Base-by-base conservation (phyloP, 53 echinoderm and acorn worm genomes). In the Zoroaster sp. region DNA sequence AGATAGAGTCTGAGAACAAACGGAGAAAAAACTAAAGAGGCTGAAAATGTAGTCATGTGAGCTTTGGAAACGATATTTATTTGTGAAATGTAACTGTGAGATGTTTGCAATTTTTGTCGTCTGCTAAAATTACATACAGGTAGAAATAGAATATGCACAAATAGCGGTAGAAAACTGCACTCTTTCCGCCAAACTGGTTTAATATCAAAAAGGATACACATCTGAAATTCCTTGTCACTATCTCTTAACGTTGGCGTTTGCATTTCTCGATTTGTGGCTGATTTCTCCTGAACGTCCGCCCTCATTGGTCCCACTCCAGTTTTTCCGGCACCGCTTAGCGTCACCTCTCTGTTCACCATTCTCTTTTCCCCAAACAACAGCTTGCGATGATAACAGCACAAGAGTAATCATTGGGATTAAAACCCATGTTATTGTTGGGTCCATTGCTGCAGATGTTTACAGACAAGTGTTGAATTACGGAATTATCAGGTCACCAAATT, bases 121-220 rank as follows among this genome's bases (percentile, higher is more conserved):
- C 3, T 21, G n/a, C n/a, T n/a, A n/a, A n/a, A n/a, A n/a, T n/a
- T n/a, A n/a, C n/a, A n/a, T n/a, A n/a, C n/a, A n/a, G n/a, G n/a
- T n/a, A 73, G 7, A 18, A 15, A 40, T 4, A 33, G 34, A 69
- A 4, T 3, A 39, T 6, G 3, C 7, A 15, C 40, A 40, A 40
- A 15, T 15, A 18, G 17, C 2, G 13, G 40, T 4, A n/a, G 13
- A 73, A 15, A 40, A 8, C 33, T 20, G n/a, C 30, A n/a, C 0
- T 40, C 15, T 18, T 5, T n/a, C 18, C 1, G 14, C 5, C 31
- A 45, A 23, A 74, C 2, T 9, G 17, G 12, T 1, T 34, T 17
- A 37, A 34, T 15, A 32, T 44, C 3, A 2, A 25, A 66, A 85
- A 85, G 71, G 85, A 85, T 85, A 85, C 85, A 85, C 40, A 33